Conservation (phyloP, 2,797 vertebrate genomes). For the Lophotriccus pileatus region DNA sequence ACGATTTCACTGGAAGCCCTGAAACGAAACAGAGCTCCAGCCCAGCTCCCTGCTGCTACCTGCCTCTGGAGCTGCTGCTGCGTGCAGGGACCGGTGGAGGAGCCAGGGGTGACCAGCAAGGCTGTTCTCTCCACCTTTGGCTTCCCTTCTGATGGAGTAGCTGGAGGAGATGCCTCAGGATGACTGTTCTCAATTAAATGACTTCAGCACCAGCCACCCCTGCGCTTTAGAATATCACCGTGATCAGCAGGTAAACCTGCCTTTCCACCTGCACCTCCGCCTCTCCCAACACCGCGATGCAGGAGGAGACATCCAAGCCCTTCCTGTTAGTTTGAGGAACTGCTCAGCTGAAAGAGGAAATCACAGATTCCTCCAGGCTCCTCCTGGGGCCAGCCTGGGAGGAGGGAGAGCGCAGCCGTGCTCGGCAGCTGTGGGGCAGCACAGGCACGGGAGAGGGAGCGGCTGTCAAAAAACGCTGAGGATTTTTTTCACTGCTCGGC, state of each 20-base stretch:
- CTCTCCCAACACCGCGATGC: fast-evolving
- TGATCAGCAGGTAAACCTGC: background rate
- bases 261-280: fast-evolving
- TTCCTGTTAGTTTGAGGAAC: background rate
- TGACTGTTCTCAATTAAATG: background rate
- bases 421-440: conserved; percentile 35
- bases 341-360: background rate
- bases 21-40: background rate
- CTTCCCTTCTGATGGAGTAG: background rate
- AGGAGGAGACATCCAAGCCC: background rate
- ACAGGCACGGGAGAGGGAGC: background rate
- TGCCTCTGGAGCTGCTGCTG: background rate
- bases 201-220: background rate
- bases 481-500: background rate
- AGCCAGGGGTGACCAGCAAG: background rate
- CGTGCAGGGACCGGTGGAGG: background rate
- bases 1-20: background rate
- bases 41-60: background rate
- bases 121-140: background rate
- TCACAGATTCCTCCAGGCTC: background rate
- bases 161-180: background rate
- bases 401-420: background rate
- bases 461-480: background rate
- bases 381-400: background rate
- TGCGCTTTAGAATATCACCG: fast-evolving